phyloP scores from a whole-genome alignment of 2,113 vertebrate genomes.

The Lepisosteus oculatus region DNA sequence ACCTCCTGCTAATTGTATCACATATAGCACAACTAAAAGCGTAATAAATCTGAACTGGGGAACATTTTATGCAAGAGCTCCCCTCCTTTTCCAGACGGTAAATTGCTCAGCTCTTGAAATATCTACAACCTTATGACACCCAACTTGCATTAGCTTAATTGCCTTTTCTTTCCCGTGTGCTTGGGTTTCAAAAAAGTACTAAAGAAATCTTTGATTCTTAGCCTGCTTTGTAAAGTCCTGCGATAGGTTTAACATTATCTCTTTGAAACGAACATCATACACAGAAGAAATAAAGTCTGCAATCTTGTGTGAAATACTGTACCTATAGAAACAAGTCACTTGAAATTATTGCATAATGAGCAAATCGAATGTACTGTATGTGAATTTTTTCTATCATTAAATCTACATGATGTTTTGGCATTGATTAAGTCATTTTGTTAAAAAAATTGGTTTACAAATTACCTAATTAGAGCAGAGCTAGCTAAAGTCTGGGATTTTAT shows the following conservation, averaged over 20 bases:
- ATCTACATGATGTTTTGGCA: too few species aligned
- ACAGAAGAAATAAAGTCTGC: conserved; percentile 22
- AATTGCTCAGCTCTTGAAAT: conserved; percentile 96
- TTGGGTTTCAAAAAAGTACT: conserved; percentile 26
- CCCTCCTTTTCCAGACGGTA: conserved; percentile 82
- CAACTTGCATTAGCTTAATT: conserved; percentile 93
- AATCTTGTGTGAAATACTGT: conserved; percentile 9
- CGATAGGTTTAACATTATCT: conserved; percentile 23
- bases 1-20: conserved; percentile 92
- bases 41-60: conserved; percentile 90
- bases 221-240: conserved; percentile 28
- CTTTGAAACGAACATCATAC: conserved; percentile 26
- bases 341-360: too few species aligned
- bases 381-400: not conserved
- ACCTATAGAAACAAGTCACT: not conserved
- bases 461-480: too few species aligned
- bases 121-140: conserved; percentile 95
- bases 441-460: too few species aligned
- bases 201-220: conserved; percentile 22
- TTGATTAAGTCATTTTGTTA: too few species aligned
- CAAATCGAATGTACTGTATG: not conserved
- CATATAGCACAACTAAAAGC: conserved; percentile 96
- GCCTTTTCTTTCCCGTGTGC: conserved; percentile 66
- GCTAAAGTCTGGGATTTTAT: too few species aligned
- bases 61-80: conserved; percentile 88